Conservation (phyloP, 2,888 invertebrate genomes). For the Liodrosophila aerea region DNA sequence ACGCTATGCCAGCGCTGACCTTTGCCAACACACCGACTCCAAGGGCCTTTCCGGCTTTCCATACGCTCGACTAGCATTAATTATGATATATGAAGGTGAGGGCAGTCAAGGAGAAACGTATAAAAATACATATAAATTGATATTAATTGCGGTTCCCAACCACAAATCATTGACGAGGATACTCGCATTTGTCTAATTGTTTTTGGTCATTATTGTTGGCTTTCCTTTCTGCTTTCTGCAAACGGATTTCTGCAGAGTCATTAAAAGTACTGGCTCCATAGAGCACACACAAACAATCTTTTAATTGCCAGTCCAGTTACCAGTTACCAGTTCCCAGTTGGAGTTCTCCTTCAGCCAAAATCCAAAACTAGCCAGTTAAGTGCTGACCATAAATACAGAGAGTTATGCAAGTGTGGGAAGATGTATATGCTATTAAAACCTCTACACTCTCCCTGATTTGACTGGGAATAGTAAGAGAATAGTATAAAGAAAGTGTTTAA, state of each 20-base stretch:
- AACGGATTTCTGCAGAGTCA: conserved; percentile 57
- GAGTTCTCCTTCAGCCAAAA: conserved; percentile 1
- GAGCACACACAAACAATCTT: conserved; percentile 56
- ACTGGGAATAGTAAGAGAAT: too few species aligned
- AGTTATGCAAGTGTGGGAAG: conserved; percentile 1
- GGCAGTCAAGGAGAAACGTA: conserved; percentile 40
- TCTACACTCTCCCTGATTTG: too few species aligned
- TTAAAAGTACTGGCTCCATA: conserved; percentile 18
- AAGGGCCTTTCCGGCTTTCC: not conserved
- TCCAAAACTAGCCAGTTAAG: conserved; percentile 26
- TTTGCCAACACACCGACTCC: not conserved
- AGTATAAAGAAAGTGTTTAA: too few species aligned
- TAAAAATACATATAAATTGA: conserved; percentile 65
- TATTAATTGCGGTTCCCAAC: conserved; percentile 65
- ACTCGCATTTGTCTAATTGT: conserved; percentile 56
- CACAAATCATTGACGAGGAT: conserved; percentile 37
- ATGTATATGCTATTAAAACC: not conserved
- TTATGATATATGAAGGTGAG: conserved; percentile 68
- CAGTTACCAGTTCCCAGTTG: too few species aligned
- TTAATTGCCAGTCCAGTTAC: conserved; percentile 42
- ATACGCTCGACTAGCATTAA: conserved; percentile 43
- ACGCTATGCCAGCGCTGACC: conserved; percentile 5
- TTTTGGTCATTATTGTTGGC: conserved; percentile 56
- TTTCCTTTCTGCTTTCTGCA: conserved; percentile 11
- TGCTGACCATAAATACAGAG: conserved; percentile 49